phyloP scores from a whole-genome alignment of 2,888 invertebrate species.

The Pachliopta kotzebuea region DNA sequence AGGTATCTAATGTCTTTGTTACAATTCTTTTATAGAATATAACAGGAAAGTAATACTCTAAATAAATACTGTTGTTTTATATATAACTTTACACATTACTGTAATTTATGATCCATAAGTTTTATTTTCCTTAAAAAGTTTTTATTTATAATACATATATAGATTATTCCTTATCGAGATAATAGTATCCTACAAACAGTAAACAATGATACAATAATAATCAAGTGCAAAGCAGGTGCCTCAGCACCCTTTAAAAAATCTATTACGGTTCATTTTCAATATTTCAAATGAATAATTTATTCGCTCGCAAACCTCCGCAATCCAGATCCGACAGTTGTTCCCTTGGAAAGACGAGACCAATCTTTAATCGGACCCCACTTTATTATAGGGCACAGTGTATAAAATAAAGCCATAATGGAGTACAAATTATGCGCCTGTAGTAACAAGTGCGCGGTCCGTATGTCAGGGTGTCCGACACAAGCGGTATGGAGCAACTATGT shows the following conservation, averaged over 20 bases:
- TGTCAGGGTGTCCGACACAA: constrained; percentile 73
- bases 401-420: constrained; percentile 69
- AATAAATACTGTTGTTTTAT: too few species aligned
- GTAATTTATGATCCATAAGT: too few species aligned
- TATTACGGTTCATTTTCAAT: constrained; percentile 71
- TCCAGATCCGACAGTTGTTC: constrained; percentile 65
- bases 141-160: not conserved
- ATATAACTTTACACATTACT: too few species aligned
- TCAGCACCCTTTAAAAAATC: constrained; percentile 52
- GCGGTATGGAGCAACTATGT: constrained; percentile 38
- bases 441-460: constrained; percentile 75
- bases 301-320: constrained; percentile 44
- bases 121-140: too few species aligned
- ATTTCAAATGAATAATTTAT: constrained; percentile 75
- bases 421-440: constrained; percentile 70
- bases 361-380: constrained; percentile 70
- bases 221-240: constrained; percentile 55
- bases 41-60: too few species aligned
- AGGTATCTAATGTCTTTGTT: not conserved
- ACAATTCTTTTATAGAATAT: too few species aligned
- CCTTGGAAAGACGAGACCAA: constrained; percentile 70
- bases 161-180: not conserved
- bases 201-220: not conserved
- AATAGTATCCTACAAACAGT: not conserved
- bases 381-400: constrained; percentile 58